Conservation (phyloP, 2,888 invertebrate genomes). For the Crematogaster levior region DNA sequence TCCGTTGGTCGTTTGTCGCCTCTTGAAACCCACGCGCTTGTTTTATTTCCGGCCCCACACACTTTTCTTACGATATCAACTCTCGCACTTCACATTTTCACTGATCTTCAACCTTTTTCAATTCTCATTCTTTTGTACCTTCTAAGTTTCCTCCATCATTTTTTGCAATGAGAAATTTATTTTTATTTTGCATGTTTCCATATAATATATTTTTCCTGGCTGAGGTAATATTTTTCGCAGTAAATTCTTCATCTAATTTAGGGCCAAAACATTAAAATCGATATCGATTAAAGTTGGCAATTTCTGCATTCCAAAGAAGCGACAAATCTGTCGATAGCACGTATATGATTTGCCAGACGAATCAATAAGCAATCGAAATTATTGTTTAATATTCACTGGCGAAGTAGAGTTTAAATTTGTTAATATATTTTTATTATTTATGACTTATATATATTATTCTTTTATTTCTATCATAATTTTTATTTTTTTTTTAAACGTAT, state of each 20-base stretch:
- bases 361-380: too few relatives aligned
- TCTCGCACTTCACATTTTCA: constrained; percentile 41
- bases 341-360: too few relatives aligned
- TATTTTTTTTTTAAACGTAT: neutral
- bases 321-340: too few relatives aligned
- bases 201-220: too few relatives aligned
- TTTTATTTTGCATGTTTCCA: neutral
- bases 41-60: constrained; percentile 29
- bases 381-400: too few relatives aligned
- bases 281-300: too few relatives aligned
- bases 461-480: neutral
- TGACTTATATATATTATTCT: neutral
- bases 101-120: constrained; percentile 31
- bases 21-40: constrained; percentile 27
- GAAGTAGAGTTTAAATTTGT: too few relatives aligned
- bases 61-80: constrained; percentile 28
- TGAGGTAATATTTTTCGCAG: too few relatives aligned
- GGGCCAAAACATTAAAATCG: too few relatives aligned
- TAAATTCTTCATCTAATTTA: too few relatives aligned
- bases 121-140: constrained; percentile 2
- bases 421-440: neutral
- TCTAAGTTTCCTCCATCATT: neutral
- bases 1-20: constrained; percentile 58
- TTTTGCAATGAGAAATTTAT: neutral
- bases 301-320: too few relatives aligned